Conservation (phyloP, 2,113 vertebrate species). For the Vulpes lagopus region DNA sequence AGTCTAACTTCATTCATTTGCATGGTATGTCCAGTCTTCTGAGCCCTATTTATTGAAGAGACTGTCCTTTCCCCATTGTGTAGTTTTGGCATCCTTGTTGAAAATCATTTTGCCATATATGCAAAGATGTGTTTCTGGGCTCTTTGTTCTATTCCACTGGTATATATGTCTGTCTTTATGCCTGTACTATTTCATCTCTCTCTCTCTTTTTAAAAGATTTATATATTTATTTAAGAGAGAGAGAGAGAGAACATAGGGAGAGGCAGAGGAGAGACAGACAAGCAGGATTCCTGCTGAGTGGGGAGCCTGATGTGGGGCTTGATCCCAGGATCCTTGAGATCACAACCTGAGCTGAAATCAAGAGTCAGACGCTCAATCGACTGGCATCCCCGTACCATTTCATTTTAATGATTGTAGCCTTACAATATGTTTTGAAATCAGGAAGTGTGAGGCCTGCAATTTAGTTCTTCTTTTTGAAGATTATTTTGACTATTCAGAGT, state of each 20-base stretch:
- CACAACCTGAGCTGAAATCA: not conserved
- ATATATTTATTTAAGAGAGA: not conserved
- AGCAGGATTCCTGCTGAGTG: not conserved
- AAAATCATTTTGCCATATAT: not conserved
- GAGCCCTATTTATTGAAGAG: not conserved
- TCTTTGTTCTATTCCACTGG: not conserved
- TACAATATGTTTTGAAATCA: not conserved
- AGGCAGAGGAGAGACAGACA: not conserved
- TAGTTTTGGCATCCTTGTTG: not conserved
- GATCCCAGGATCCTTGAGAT: not conserved
- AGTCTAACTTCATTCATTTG: not conserved
- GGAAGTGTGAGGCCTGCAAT: not conserved
- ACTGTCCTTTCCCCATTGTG: not conserved
- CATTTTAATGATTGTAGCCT: not conserved
- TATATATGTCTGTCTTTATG: not conserved
- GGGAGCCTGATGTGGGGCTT: not conserved
- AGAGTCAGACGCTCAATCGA: not conserved
- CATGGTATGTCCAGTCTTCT: not conserved
- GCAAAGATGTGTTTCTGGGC: not conserved
- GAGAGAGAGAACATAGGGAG: not conserved
- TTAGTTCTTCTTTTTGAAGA: not conserved
- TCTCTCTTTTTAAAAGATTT: not conserved
- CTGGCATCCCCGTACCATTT: not conserved
- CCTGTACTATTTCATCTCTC: not conserved
- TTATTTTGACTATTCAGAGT: not conserved